A percentile compares a stretch with the other conserved stretches of the same genome.
Conservation (phyloP, 2,113 vertebrate species). For the Mugil cephalus region DNA sequence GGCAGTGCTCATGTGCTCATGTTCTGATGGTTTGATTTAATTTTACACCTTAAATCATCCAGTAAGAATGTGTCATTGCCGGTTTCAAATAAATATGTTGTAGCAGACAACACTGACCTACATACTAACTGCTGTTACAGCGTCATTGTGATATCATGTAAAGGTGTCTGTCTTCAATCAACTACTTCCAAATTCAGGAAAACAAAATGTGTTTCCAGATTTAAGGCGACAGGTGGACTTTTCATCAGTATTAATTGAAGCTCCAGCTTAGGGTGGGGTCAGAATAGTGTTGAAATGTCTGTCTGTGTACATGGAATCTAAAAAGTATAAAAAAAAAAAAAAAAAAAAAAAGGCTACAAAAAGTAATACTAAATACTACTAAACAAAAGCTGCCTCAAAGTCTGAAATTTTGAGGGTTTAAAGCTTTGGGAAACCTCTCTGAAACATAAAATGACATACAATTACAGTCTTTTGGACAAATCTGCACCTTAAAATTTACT, state of each 20-base stretch:
- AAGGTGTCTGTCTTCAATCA: constrained; percentile 40
- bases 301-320: neutral
- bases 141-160: constrained; percentile 43
- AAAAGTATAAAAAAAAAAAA: too few relatives aligned
- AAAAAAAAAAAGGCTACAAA: too few relatives aligned
- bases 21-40: constrained; percentile 1
- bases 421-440: too few relatives aligned
- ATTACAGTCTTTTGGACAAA: neutral
- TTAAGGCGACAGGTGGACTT: constrained; percentile 36
- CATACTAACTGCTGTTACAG: constrained; percentile 6
- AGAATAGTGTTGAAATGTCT: constrained; percentile 5
- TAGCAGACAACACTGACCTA: constrained; percentile 23
- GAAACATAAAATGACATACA: too few relatives aligned
- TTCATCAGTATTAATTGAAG: constrained; percentile 40
- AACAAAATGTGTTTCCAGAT: constrained; percentile 21
- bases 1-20: neutral
- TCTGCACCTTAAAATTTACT: neutral
- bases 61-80: neutral
- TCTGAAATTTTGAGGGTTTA: too few relatives aligned
- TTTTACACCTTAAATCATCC: constrained; percentile 5
- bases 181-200: constrained; percentile 31
- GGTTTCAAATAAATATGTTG: constrained; percentile 41
- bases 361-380: too few relatives aligned
- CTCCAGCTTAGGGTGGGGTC: constrained; percentile 34
- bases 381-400: too few relatives aligned